These are phyloP conservation scores for Pseudococcus longispinus DNA, from an alignment of 2,888 invertebrate genomes.

Conservation along the genomic window DNA sequence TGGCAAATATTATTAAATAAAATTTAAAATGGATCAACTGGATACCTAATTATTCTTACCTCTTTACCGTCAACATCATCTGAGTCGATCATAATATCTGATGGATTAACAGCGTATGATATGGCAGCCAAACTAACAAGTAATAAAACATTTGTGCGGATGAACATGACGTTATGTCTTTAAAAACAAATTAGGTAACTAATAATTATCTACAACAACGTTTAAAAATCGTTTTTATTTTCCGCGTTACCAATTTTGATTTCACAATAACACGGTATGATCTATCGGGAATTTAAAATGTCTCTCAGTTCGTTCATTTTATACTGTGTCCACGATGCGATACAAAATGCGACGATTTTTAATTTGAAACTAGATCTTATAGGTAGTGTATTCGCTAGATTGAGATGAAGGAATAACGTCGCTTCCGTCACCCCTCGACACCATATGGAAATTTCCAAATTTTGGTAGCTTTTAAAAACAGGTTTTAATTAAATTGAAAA, in stretches of 20 bases:
- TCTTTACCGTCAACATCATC: constrained; percentile 42
- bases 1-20: not conserved
- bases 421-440: not conserved
- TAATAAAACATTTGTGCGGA: not conserved
- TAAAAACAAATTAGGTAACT: not conserved
- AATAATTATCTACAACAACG: not conserved
- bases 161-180: not conserved
- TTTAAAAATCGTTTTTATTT: not conserved
- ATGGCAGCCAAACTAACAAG: constrained; percentile 1
- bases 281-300: not conserved
- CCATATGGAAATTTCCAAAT: not conserved
- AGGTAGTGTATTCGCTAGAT: not conserved
- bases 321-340: not conserved
- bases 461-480: not conserved
- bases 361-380: not conserved
- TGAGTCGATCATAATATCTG: constrained; percentile 46
- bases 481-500: not conserved
- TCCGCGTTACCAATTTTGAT: not conserved
- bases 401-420: not conserved
- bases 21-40: not conserved
- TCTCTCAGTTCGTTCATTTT: not conserved
- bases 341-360: not conserved
- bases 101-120: not conserved
- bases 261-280: not conserved
- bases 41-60: not conserved